phyloP scores from a whole-genome alignment of 1,140 invertebrate genomes.

The Achatina immaculata region DNA sequence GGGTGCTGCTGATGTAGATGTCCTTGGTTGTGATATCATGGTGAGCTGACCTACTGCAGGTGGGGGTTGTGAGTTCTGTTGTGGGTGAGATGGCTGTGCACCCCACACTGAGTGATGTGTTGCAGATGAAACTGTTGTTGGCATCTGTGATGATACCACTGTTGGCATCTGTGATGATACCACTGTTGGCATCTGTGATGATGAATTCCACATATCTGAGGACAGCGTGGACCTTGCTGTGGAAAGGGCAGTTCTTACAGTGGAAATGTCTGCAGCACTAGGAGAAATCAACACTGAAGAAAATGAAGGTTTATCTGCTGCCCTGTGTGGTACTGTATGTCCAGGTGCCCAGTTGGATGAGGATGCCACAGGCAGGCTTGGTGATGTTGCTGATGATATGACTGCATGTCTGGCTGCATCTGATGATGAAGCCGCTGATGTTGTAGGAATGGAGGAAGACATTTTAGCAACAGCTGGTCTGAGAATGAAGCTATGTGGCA shows the following conservation, averaged over 20 bases:
- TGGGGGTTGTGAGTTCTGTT: not conserved
- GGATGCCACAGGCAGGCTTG: not conserved
- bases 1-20: not conserved
- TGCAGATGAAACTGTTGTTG: not conserved
- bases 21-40: not conserved
- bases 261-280: not conserved
- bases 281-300: not conserved
- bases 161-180: not conserved
- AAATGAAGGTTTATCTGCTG: not conserved
- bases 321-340: not conserved
- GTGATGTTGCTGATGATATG: not conserved
- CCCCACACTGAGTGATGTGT: not conserved
- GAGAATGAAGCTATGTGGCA: slow-evolving; percentile 20
- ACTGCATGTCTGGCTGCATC: not conserved
- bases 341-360: not conserved
- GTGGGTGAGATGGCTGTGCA: not conserved
- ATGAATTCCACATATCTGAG: not conserved
- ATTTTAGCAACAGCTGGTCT: not conserved
- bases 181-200: not conserved
- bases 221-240: not conserved
- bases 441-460: not conserved
- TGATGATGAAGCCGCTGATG: not conserved
- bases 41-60: not conserved
- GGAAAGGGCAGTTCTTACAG: not conserved
- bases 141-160: not conserved